These are phyloP conservation scores for Panulirus ornatus DNA, from an alignment of 1,140 invertebrate species.

Conservation along the genomic window DNA sequence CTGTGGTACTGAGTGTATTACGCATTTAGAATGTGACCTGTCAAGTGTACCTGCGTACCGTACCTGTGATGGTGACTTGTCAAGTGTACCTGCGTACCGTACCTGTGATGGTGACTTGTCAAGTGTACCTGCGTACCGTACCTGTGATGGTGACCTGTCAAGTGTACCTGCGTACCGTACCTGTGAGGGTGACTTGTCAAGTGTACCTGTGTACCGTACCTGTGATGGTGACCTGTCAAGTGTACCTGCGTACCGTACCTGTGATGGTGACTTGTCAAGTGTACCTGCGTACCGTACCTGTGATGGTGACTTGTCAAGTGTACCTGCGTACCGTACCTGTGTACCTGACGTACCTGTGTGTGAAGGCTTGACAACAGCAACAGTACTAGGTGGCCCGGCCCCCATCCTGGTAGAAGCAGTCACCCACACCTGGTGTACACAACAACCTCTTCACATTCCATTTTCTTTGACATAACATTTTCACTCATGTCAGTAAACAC, in stretches of 20 bases:
- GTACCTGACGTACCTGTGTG: slow-evolving; percentile 45
- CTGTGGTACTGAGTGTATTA: no score
- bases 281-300: not conserved
- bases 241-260: not conserved
- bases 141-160: no score
- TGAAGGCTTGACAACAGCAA: slow-evolving; percentile 2
- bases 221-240: not conserved
- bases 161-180: no score
- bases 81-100: no score
- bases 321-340: not conserved
- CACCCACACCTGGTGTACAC: slow-evolving; percentile 77
- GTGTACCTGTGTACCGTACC: not conserved
- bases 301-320: not conserved
- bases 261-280: no score
- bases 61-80: no score
- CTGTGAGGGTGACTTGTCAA: not conserved
- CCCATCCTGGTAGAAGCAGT: slow-evolving; percentile 46
- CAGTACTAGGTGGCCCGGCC: slow-evolving; percentile 28
- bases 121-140: no score
- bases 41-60: no score
- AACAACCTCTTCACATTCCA: not conserved
- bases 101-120: no score
- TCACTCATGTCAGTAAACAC: not conserved
- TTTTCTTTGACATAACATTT: not conserved
- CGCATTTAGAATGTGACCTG: no score